Evolutionary conservation across 2,797 vertebrate genomes (phyloP).

Genomic region (Anguilla megastoma): DNA sequence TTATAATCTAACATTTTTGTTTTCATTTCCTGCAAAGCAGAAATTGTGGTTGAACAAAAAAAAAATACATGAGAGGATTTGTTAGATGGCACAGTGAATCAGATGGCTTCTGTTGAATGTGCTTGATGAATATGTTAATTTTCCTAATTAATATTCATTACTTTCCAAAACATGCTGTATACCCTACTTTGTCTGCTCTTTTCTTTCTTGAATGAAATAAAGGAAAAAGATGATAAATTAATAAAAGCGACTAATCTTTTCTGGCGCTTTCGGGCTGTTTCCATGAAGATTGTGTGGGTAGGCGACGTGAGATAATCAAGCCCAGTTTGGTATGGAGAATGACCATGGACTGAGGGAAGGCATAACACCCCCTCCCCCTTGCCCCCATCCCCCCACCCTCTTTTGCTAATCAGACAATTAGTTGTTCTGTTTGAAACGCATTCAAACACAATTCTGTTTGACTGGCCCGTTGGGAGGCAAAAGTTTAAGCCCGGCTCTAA

Average conservation of each 20-base stretch:
- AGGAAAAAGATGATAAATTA: slow-evolving; percentile 4
- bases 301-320: slow-evolving; percentile 17
- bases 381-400: neutral
- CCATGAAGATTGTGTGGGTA: slow-evolving; percentile 19
- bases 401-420: neutral
- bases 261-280: slow-evolving; percentile 19
- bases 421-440: neutral
- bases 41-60: slow-evolving; percentile 30
- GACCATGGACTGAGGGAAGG: slow-evolving; percentile 5
- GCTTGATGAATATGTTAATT: slow-evolving; percentile 46
- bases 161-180: slow-evolving; percentile 35
- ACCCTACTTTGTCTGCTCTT: slow-evolving; percentile 35
- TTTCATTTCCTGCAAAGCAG: slow-evolving; percentile 9
- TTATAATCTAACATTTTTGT: slow-evolving; percentile 14
- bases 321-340: slow-evolving; percentile 25
- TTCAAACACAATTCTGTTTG: neutral
- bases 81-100: slow-evolving; percentile 40
- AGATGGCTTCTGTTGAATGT: slow-evolving; percentile 29
- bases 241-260: neutral
- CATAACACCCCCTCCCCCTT: too few relatives aligned
- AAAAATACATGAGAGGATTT: slow-evolving; percentile 35
- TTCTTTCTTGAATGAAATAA: slow-evolving; percentile 20
- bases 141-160: slow-evolving; percentile 45
- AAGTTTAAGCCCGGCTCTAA: neutral
- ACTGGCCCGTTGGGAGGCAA: neutral